Evolutionary conservation across 2,797 vertebrate species (phyloP).

Genomic region (Anas bahamensis): DNA sequence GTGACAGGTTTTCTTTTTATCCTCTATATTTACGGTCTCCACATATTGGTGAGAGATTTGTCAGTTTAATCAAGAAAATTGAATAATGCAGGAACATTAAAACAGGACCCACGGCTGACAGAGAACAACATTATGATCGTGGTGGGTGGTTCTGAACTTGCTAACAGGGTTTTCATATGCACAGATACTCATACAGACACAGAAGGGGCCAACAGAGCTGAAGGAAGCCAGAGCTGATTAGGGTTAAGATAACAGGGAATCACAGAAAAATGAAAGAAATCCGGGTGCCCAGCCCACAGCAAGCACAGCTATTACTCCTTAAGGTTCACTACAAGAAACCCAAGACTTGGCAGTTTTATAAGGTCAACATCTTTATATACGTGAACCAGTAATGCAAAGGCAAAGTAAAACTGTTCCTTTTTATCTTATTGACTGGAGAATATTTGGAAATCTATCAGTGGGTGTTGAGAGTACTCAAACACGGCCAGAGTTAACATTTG

Average conservation of each 20-base stretch:
- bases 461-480: neutral
- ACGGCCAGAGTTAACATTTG: neutral
- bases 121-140: neutral
- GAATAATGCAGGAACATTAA: neutral
- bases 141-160: neutral
- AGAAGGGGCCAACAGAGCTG: neutral
- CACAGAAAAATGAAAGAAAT: neutral
- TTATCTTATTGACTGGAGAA: neutral
- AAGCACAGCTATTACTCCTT: slow-evolving; percentile 23
- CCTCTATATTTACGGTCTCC: neutral
- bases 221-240: neutral
- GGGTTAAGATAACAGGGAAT: neutral
- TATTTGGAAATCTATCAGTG: neutral
- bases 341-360: neutral
- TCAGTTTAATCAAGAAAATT: neutral
- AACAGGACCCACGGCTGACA: neutral
- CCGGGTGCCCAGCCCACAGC: neutral
- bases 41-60: neutral
- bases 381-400: neutral
- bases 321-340: neutral
- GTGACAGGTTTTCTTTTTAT: neutral
- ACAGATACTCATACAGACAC: neutral
- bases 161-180: neutral
- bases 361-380: neutral
- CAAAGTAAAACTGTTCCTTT: neutral